These are phyloP conservation scores for Leucoma salicis DNA, from an alignment of 2,888 invertebrate species.

Conservation along the genomic window DNA sequence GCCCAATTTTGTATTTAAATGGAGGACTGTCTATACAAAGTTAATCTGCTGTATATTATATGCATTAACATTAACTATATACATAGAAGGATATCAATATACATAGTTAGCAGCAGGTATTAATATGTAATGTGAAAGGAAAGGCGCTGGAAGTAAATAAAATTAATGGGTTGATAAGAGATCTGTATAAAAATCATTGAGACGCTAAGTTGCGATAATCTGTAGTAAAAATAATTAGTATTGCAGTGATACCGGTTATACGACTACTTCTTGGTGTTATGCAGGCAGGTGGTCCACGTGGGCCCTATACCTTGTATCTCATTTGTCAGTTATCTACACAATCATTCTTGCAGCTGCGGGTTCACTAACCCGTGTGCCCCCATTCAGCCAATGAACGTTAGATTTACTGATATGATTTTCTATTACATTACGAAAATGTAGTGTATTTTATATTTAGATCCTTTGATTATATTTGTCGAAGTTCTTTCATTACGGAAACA, in stretches of 20 bases:
- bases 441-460: too few species aligned
- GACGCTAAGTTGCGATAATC: conserved; percentile 14
- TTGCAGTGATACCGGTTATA: conserved; percentile 4
- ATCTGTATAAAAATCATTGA: conserved; percentile 4
- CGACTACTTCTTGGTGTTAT: conserved; percentile 23
- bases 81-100: conserved; percentile 10
- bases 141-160: conserved; percentile 11
- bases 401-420: too few species aligned
- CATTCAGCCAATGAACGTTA: too few species aligned
- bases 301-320: conserved; percentile 19
- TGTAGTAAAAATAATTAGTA: conserved; percentile 25
- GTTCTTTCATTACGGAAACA: too few species aligned
- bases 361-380: conserved; percentile 64
- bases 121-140: conserved; percentile 8
- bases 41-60: conserved; percentile 14
- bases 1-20: conserved; percentile 26
- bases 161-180: neutral
- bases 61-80: conserved; percentile 18
- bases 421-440: too few species aligned
- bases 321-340: conserved; percentile 44
- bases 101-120: conserved; percentile 4
- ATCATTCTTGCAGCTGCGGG: conserved; percentile 57
- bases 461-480: too few species aligned
- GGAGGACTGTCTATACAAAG: conserved; percentile 10
- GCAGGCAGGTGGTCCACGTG: conserved; percentile 42